Evolutionary conservation across 1,140 invertebrate species (phyloP).

Genomic region (Centruroides sculpturatus): DNA sequence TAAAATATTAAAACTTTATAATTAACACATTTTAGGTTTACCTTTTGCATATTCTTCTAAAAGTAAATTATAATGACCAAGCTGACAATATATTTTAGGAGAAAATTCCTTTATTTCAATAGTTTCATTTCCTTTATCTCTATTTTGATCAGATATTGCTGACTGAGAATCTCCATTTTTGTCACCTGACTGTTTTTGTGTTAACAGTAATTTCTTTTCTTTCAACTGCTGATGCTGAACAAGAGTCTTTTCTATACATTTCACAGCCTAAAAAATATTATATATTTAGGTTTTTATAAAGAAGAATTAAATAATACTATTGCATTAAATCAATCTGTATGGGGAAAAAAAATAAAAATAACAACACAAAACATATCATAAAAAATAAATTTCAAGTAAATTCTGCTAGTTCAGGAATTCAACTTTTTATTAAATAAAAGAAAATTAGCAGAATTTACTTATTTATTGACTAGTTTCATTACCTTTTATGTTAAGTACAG

Average conservation of each 20-base stretch:
- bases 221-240: constrained; percentile 47
- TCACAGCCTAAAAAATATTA: constrained; percentile 42
- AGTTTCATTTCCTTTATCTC: constrained; percentile 7
- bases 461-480: no score
- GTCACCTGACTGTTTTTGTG: constrained; percentile 29
- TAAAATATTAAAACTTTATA: neutral
- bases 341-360: no score
- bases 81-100: constrained; percentile 77
- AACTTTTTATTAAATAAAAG: neutral
- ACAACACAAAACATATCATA: no score
- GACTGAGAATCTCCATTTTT: constrained; percentile 29
- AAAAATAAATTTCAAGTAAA: no score
- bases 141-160: neutral
- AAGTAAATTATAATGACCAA: constrained; percentile 84
- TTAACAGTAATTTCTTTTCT: constrained; percentile 30
- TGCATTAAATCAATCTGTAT: no score
- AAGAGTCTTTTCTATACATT: constrained; percentile 67
- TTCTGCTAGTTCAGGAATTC: no score
- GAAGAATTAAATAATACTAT: no score
- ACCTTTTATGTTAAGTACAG: no score
- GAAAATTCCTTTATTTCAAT: constrained; percentile 51
- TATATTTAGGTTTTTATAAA: no score
- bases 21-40: constrained; percentile 28
- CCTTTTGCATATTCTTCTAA: constrained; percentile 82
- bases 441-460: neutral